Evolutionary conservation across 2,888 invertebrate species (phyloP), one percentile per base, ranked within the genome.

Genomic region (Chrysopilus asiliformis): DNA sequence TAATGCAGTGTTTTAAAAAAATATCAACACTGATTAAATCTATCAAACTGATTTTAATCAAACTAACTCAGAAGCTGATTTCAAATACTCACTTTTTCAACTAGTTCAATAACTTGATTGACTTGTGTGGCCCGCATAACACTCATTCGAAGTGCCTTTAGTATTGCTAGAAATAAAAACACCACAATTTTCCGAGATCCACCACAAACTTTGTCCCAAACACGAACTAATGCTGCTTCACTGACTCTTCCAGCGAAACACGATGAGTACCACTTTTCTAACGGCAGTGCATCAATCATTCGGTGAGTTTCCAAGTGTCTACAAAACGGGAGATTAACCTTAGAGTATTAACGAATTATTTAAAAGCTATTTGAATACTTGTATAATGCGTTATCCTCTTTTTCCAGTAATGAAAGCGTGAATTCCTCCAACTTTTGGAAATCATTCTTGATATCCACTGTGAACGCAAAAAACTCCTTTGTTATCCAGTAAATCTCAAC

Each of bases 121-220:
- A 68, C 53, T 45, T 66, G 70, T 33, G 65, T 70, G 44, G 77
- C 74, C 44, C 70, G 71, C 35, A 83, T 53, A 42, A 86, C 65
- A 43, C 72, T 70, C 47, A 79, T 66, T 41, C 79, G 69, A 36
- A 82, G 61, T 13, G 80, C 80, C 32, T 77, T 75, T 5, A 86
- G 65, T 33, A 83, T 65, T 49, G 79, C 78, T 13, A 85, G 71
- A 29, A 81, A 78, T 3, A 83, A 77, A 58, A 78, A 87, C 1
- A 81, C 73, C 30, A 90, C 67, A 49, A 89, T 81, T 64, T 80
- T 82, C 25, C 76, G 77, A 0, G 86, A 86, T 3, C 89, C 87
- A 26, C 83, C 85, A 53, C 83, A 78, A 20, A 90, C 66, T 64
- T 87, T 87, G 57, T 90, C 89, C 85, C 87, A 89, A 44, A 90